Conservation (phyloP, 30 jellyfish, hydroid and myxozoan genomes). For the Aurelia aurita region DNA sequence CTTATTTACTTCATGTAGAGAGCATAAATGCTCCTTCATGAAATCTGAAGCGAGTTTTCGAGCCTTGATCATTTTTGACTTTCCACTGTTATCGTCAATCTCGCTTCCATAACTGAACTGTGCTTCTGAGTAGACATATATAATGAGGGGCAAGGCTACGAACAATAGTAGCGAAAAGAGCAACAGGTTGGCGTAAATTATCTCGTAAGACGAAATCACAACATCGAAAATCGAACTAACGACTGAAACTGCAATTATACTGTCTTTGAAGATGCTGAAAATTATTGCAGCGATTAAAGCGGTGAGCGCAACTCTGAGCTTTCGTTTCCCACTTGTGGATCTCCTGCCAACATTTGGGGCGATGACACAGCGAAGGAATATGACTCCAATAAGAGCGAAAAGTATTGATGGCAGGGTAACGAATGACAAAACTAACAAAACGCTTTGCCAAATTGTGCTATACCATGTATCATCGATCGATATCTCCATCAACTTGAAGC, state of each 20-base stretch:
- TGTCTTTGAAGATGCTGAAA: slow-evolving; percentile 61
- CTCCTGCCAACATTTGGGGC: slow-evolving; percentile 50
- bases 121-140: slow-evolving; percentile 40
- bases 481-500: slow-evolving; percentile 19
- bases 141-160: slow-evolving; percentile 38
- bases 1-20: slow-evolving; percentile 32
- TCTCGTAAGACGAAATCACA: slow-evolving; percentile 26
- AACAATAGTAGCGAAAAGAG: slow-evolving; percentile 34
- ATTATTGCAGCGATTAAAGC: slow-evolving; percentile 6
- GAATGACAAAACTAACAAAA: neutral
- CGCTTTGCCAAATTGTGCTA: slow-evolving; percentile 54
- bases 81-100: neutral
- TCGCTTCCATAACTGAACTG: slow-evolving; percentile 38
- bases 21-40: slow-evolving; percentile 33
- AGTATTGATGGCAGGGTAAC: slow-evolving; percentile 49
- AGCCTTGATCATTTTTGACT: slow-evolving; percentile 6
- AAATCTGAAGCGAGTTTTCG: slow-evolving; percentile 34
- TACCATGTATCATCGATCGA: slow-evolving; percentile 24
- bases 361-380: slow-evolving; percentile 28
- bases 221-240: slow-evolving; percentile 3
- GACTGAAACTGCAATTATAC: slow-evolving; percentile 20
- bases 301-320: slow-evolving; percentile 2
- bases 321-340: slow-evolving; percentile 38
- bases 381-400: slow-evolving; percentile 40
- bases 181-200: slow-evolving; percentile 16